Base-by-base conservation (phyloP, 2,888 invertebrate species). In the Lasiommata megera region DNA sequence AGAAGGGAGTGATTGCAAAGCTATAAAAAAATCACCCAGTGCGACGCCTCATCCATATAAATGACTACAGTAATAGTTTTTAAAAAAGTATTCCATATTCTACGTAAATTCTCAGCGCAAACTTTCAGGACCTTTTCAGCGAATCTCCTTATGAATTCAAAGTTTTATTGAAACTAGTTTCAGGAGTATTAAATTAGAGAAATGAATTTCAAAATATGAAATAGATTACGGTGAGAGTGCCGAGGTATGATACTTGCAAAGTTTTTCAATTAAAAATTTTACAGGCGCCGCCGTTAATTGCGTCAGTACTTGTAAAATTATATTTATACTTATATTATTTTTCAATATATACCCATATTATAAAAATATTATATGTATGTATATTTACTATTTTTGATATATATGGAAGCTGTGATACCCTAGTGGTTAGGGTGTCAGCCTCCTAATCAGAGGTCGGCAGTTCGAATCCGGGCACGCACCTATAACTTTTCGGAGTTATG, bases 181-280 rank as follows among this genome's bases (percentile, higher is more conserved):
- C 0, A 9, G 37, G 23, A 37, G 36, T 48, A 36, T 37, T n/a
- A 36, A 48, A 48, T 48, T 48, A 37, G 18, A 36, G 48, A 37
- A 48, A 37, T 48, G 37, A 48, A 37, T 48, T 48, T 37, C 48
- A 37, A 37, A 48, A 48, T 48, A 31, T 48, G 18, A 37, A 23
- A 48, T 37, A 37, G 36, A 48, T 37, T 37, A 23, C 36, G 23
- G 18, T 12, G 23, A 48, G 36, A 36, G 23, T 23, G 6, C 36
- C 16, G 11, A 31, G 44, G 29, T 44, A 14, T 12, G 14, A 28
- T 16, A 44, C 16, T 46, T 46, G 14, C 29, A 11, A 46, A 46
- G 46, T 46, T 46, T 46, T 46, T 46, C 29, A 46, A 46, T 46
- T 46, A 46, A 46, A 31, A 46, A 46, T 46, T 31, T 44, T 31